Conservation (phyloP, 2,888 invertebrate species). For the Melanchra persicariae region DNA sequence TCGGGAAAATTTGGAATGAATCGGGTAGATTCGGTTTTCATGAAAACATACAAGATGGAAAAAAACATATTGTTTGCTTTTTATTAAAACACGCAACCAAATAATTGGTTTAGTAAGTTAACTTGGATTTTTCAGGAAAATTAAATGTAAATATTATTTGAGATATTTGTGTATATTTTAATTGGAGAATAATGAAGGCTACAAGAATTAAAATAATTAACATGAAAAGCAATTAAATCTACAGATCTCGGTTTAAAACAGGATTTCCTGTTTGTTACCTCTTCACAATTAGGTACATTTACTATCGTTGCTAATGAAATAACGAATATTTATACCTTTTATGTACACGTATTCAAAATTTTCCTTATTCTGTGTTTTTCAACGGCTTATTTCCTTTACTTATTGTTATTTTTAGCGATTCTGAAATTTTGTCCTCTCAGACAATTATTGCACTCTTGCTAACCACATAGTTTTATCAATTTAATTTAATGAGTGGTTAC, state of each 20-base stretch:
- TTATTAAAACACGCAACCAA: not conserved
- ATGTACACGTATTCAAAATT: conserved; percentile 46
- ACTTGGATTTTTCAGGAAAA: not conserved
- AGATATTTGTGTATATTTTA: conserved; percentile 40
- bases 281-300: conserved; percentile 60
- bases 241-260: conserved; percentile 55
- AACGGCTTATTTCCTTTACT: conserved; percentile 63
- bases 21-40: not conserved
- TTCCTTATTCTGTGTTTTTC: conserved; percentile 61
- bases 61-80: not conserved
- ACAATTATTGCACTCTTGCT: conserved; percentile 52
- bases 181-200: conserved; percentile 51
- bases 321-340: conserved; percentile 56
- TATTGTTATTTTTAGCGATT: conserved; percentile 48
- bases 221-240: conserved; percentile 63
- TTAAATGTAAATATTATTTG: not conserved
- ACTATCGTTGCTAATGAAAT: conserved; percentile 60
- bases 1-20: conserved; percentile 2
- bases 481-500: conserved; percentile 61
- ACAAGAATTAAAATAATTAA: conserved; percentile 61
- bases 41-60: not conserved
- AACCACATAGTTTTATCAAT: conserved; percentile 63
- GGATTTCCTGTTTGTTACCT: conserved; percentile 68
- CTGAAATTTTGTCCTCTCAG: conserved; percentile 53
- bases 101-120: not conserved